These are phyloP conservation scores for Dryococelus australis DNA, from an alignment of 2,888 invertebrate genomes.

Conservation along the genomic window DNA sequence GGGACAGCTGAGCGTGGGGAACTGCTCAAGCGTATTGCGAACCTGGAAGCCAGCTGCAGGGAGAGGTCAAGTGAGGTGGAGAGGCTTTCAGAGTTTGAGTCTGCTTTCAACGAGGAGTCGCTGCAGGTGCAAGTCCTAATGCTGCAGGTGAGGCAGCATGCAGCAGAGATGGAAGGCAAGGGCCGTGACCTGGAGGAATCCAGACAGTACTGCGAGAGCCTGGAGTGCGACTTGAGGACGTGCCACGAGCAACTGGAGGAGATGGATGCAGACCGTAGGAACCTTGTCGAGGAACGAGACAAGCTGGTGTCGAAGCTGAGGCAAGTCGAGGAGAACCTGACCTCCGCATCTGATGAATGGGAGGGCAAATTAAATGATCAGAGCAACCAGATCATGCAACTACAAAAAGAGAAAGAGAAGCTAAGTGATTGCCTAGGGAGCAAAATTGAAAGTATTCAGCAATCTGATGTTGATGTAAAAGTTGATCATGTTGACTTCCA, in stretches of 20 bases:
- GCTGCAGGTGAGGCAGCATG: conserved; percentile 49
- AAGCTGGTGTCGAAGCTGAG: conserved; percentile 48
- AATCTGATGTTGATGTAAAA: conserved; percentile 48
- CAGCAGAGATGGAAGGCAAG: conserved; percentile 50
- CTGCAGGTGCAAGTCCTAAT: conserved; percentile 55
- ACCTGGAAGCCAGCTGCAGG: conserved; percentile 29
- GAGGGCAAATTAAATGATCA: conserved; percentile 20
- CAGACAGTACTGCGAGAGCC: conserved; percentile 57
- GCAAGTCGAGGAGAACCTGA: conserved; percentile 26
- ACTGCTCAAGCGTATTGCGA: neutral
- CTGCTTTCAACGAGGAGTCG: conserved; percentile 25
- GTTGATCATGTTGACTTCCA: conserved; percentile 19
- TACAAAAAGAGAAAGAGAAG: conserved; percentile 24
- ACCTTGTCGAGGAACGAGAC: conserved; percentile 55
- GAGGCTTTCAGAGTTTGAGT: conserved; percentile 36
- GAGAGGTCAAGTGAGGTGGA: conserved; percentile 36
- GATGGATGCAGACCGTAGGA: conserved; percentile 55
- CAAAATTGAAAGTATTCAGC: conserved; percentile 53
- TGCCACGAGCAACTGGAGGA: conserved; percentile 58
- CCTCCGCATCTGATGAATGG: conserved; percentile 7
- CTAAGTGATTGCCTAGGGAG: conserved; percentile 49
- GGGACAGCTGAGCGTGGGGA: conserved; percentile 23
- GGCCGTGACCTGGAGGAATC: conserved; percentile 57
- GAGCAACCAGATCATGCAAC: conserved; percentile 2
- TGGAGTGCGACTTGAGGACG: conserved; percentile 57